These are phyloP conservation scores for Gavialis gangeticus DNA, from an alignment of 2,113 vertebrate species.

Conservation along the genomic window DNA sequence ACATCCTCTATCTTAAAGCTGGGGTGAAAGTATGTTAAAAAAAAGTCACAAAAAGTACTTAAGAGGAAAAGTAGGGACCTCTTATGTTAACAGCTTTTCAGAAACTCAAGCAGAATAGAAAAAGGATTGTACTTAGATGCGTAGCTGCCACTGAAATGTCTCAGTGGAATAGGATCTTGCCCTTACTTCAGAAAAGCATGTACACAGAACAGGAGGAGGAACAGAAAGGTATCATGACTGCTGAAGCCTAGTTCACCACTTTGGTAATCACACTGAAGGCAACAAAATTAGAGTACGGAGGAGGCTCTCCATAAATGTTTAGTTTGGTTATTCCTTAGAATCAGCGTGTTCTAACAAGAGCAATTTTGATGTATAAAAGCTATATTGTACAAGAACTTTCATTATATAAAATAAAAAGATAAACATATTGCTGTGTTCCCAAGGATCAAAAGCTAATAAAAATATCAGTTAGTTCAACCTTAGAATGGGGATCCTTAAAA, in stretches of 20 bases:
- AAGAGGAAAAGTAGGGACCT: too few relatives aligned
- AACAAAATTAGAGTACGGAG: neutral
- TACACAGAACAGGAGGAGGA: neutral
- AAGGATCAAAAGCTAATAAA: neutral
- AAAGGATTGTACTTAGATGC: too few relatives aligned
- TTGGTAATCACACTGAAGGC: neutral
- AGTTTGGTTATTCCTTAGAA: neutral
- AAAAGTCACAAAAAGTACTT: too few relatives aligned
- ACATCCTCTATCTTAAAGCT: too few relatives aligned
- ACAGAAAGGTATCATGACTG: neutral
- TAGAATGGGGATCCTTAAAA: neutral
- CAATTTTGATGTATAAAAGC: neutral
- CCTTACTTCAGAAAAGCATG: too few relatives aligned
- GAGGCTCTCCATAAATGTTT: neutral
- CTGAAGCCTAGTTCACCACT: neutral
- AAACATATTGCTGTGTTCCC: neutral
- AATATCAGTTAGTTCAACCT: neutral
- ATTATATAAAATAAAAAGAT: neutral
- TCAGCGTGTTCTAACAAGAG: neutral
- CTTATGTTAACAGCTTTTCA: too few relatives aligned
- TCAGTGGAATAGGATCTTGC: too few relatives aligned
- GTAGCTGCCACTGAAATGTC: too few relatives aligned
- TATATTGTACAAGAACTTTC: neutral
- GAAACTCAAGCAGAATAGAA: too few relatives aligned
- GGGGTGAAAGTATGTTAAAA: too few relatives aligned